Percentiles rank a stretch among this genome's conserved stretches.
phyloP scores from a whole-genome alignment of 2,888 invertebrate species.

The Geotrupes spiniger region DNA sequence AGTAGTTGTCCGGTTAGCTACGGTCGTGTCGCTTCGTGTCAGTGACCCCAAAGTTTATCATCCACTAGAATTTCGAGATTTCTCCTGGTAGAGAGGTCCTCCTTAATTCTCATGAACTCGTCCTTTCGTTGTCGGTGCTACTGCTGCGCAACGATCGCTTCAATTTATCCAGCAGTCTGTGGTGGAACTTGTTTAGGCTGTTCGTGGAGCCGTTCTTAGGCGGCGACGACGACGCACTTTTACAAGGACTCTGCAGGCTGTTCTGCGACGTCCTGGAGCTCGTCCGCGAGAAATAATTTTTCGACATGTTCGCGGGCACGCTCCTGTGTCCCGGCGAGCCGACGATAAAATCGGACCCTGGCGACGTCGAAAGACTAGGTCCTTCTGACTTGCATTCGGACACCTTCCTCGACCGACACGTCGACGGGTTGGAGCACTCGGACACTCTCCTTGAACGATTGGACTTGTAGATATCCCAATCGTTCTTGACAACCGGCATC shows the following conservation, averaged over 20 bases:
- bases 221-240: slow-evolving; percentile 65
- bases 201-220: slow-evolving; percentile 59
- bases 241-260: slow-evolving; percentile 64
- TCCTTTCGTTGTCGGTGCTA: slow-evolving; percentile 53
- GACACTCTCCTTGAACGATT: slow-evolving; percentile 73
- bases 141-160: slow-evolving; percentile 66
- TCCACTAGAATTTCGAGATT: slow-evolving; percentile 34
- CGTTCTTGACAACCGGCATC: slow-evolving; percentile 93
- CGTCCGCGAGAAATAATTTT: slow-evolving; percentile 59
- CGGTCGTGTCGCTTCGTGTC: slow-evolving; percentile 26
- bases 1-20: slow-evolving; percentile 28
- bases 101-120: slow-evolving; percentile 53
- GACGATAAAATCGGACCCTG: slow-evolving; percentile 56
- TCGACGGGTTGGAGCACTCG: slow-evolving; percentile 65
- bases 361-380: slow-evolving; percentile 66
- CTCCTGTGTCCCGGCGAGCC: slow-evolving; percentile 63
- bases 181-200: slow-evolving; percentile 76
- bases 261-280: slow-evolving; percentile 62
- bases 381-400: slow-evolving; percentile 76
- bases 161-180: slow-evolving; percentile 74
- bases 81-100: slow-evolving; percentile 19
- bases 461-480: slow-evolving; percentile 89
- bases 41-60: slow-evolving; percentile 26
- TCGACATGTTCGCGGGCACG: slow-evolving; percentile 63
- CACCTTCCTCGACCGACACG: slow-evolving; percentile 67